Percentiles rank a stretch among this genome's conserved stretches.
Evolutionary conservation across 2,888 invertebrate species (phyloP).

Genomic region (Chymomyza fuscimana): DNA sequence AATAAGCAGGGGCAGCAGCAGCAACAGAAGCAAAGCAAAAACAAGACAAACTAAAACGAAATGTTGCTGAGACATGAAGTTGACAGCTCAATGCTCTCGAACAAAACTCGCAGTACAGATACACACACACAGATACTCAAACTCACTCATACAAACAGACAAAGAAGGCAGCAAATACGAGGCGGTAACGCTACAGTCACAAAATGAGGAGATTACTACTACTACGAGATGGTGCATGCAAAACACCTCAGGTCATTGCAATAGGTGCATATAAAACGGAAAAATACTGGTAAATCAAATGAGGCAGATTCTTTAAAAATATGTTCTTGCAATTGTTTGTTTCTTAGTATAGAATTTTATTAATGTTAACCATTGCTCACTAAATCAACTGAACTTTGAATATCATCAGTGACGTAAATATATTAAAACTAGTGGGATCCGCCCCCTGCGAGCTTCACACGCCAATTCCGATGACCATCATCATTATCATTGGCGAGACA

Average conservation of each 20-base stretch:
- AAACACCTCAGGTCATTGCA: slow-evolving; percentile 34
- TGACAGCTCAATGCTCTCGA: slow-evolving; percentile 78
- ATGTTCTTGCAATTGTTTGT: too few species aligned
- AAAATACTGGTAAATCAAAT: not conserved
- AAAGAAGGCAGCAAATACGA: slow-evolving; percentile 30
- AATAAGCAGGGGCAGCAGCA: slow-evolving; percentile 29
- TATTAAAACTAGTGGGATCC: too few species aligned
- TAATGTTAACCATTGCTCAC: too few species aligned
- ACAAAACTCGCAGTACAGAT: slow-evolving; percentile 61
- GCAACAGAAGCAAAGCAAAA: slow-evolving; percentile 32
- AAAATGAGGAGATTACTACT: slow-evolving; percentile 3
- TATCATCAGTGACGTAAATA: too few species aligned
- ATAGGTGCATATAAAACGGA: slow-evolving; percentile 29
- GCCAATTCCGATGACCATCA: too few species aligned
- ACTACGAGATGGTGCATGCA: not conserved
- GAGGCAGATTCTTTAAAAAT: not conserved
- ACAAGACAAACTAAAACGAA: slow-evolving; percentile 70
- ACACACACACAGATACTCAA: slow-evolving; percentile 19
- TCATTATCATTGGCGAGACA: too few species aligned
- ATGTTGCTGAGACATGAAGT: slow-evolving; percentile 76
- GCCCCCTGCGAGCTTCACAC: too few species aligned
- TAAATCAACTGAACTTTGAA: too few species aligned
- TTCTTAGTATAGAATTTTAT: too few species aligned
- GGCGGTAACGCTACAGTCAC: slow-evolving; percentile 25
- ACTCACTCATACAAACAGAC: slow-evolving; percentile 27